Percentiles rank a stretch among this genome's conserved stretches.
Evolutionary conservation across 1,140 invertebrate genomes (phyloP).

Genomic region (Drosophila sproati): DNA sequence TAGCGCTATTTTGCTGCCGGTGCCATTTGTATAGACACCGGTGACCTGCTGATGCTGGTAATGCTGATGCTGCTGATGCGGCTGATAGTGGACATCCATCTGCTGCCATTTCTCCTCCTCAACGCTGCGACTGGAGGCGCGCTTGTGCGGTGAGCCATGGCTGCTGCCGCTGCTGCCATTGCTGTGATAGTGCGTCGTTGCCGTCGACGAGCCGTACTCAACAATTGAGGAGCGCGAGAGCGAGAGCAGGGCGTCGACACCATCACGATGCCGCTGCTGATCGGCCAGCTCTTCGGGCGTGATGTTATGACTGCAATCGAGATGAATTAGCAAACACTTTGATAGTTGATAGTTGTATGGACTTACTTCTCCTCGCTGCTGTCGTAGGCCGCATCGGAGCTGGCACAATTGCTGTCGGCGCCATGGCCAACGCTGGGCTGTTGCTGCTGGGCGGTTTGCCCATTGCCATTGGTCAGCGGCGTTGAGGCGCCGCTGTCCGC

Average conservation of each 20-base stretch:
- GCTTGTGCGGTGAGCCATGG: conserved; percentile 78
- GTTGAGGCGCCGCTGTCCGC: conserved; percentile 78
- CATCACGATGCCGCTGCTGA: conserved; percentile 91
- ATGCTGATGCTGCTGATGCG: conserved; percentile 22
- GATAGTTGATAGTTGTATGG: neutral
- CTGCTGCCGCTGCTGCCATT: conserved; percentile 74
- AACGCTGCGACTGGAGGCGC: conserved; percentile 71
- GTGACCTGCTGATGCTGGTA: conserved; percentile 19
- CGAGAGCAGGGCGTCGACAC: conserved; percentile 90
- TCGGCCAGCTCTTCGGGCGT: conserved; percentile 88
- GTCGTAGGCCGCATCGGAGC: conserved; percentile 85
- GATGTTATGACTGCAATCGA: conserved; percentile 65
- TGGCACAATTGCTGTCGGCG: conserved; percentile 80
- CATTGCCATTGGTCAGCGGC: conserved; percentile 72
- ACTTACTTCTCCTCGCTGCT: conserved; percentile 86
- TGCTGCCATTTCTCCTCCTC: conserved; percentile 71
- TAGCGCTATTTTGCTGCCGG: conserved; percentile 74
- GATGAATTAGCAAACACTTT: neutral
- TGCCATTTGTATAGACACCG: conserved; percentile 64
- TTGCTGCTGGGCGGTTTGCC: conserved; percentile 31
- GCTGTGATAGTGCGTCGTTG: conserved; percentile 65
- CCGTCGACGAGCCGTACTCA: conserved; percentile 63
- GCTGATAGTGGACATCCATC: conserved; percentile 24
- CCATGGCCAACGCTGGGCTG: conserved; percentile 39
- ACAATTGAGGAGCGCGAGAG: conserved; percentile 73